phyloP scores from a whole-genome alignment of 2,113 vertebrate species.

The Microtus oregoni region DNA sequence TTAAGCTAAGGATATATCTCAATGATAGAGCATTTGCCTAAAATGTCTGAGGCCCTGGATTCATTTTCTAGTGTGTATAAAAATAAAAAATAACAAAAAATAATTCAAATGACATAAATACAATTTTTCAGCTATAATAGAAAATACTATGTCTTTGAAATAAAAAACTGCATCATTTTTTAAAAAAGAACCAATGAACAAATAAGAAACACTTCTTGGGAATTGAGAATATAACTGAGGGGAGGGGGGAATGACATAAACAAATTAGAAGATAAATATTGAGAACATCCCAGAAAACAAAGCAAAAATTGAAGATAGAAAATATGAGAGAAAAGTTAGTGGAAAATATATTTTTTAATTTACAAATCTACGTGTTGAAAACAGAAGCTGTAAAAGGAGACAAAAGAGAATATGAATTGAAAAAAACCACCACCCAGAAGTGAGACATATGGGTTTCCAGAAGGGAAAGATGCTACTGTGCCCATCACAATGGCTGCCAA shows the following conservation, averaged over 20 bases:
- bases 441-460: neutral
- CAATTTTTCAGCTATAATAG: neutral
- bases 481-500: neutral
- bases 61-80: neutral
- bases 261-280: neutral
- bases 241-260: neutral
- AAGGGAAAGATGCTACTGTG: neutral
- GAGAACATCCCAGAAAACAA: conserved; percentile 1
- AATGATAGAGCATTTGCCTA: neutral
- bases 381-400: neutral
- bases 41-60: neutral
- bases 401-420: neutral
- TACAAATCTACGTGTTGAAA: neutral
- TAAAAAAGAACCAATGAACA: neutral
- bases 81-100: neutral
- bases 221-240: neutral
- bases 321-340: neutral
- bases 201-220: conserved; percentile 31
- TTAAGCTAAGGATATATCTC: neutral
- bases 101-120: neutral
- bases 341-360: neutral
- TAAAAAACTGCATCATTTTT: neutral
- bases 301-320: neutral
- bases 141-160: conserved; percentile 4
- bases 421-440: neutral